Evolutionary conservation across 2,797 vertebrate species (phyloP).

Genomic region (Cossypha dichroa): DNA sequence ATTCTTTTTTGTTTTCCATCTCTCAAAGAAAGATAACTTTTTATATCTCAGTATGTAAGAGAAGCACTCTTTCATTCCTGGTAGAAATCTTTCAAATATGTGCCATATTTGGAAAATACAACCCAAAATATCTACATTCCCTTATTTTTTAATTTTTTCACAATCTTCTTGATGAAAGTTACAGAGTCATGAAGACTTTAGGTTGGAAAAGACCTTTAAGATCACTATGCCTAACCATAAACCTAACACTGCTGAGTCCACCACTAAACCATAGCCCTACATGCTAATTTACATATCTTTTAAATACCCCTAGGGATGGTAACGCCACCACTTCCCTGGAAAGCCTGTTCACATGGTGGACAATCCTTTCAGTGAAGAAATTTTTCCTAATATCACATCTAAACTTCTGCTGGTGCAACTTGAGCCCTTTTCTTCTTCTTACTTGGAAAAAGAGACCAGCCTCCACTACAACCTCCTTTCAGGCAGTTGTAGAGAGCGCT

Average conservation of each 20-base stretch:
- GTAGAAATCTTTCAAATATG: background rate
- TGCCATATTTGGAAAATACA: background rate
- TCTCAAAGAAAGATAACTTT: background rate
- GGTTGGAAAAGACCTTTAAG: background rate
- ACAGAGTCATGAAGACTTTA: background rate
- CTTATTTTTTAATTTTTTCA: background rate
- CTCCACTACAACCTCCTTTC: background rate
- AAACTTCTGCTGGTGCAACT: background rate
- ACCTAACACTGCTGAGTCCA: background rate
- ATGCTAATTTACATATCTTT: background rate
- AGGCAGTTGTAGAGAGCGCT: accelerated
- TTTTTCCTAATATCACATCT: background rate
- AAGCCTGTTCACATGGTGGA: background rate
- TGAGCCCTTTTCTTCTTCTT: background rate
- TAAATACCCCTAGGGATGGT: background rate
- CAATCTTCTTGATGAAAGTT: background rate
- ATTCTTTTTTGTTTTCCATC: background rate
- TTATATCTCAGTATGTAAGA: background rate
- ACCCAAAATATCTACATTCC: background rate
- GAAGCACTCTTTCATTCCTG: background rate
- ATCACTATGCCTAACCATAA: background rate
- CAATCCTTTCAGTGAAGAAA: background rate
- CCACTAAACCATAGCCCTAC: background rate
- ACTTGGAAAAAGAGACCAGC: background rate
- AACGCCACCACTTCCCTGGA: background rate